Conservation (phyloP, 2,888 invertebrate genomes). For the Amiota communis region DNA sequence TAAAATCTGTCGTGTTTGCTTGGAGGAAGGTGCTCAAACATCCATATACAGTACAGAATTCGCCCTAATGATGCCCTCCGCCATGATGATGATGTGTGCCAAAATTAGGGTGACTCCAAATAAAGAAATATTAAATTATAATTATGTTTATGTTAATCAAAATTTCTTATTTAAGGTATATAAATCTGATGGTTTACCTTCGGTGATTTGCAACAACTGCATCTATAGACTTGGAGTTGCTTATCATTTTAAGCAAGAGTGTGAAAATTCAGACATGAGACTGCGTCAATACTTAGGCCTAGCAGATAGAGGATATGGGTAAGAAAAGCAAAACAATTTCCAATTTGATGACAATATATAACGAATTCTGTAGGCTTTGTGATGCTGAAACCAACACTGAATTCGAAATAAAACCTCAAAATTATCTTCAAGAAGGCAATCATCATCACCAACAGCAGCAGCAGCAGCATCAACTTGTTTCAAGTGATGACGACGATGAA, state of each 20-base stretch:
- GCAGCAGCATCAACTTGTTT: conserved; percentile 36
- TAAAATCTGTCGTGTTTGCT: conserved; percentile 77
- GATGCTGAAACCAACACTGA: conserved; percentile 78
- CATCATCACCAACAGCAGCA: conserved; percentile 1
- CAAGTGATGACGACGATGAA: conserved; percentile 57
- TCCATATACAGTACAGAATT: conserved; percentile 78
- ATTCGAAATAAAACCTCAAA: conserved; percentile 46
- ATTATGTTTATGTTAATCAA: not conserved
- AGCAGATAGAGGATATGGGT: conserved; percentile 67
- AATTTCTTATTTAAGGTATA: conserved; percentile 65
- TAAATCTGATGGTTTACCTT: conserved; percentile 77
- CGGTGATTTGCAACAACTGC: conserved; percentile 78
- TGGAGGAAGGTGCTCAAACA: conserved; percentile 77
- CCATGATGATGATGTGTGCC: conserved; percentile 78
- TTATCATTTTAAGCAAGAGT: conserved; percentile 79
- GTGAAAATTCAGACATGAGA: conserved; percentile 77
- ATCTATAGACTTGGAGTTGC: conserved; percentile 78
- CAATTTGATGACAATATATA: conserved; percentile 2
- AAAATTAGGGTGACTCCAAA: conserved; percentile 74
- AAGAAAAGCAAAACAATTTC: conserved; percentile 25
- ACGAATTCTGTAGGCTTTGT: conserved; percentile 70
- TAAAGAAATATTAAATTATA: not conserved
- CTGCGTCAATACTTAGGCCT: conserved; percentile 77
- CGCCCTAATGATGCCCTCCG: conserved; percentile 76
- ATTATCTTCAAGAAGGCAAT: conserved; percentile 15